phyloP scores from a whole-genome alignment of 2,888 invertebrate genomes.

The Drosophila gaucha region DNA sequence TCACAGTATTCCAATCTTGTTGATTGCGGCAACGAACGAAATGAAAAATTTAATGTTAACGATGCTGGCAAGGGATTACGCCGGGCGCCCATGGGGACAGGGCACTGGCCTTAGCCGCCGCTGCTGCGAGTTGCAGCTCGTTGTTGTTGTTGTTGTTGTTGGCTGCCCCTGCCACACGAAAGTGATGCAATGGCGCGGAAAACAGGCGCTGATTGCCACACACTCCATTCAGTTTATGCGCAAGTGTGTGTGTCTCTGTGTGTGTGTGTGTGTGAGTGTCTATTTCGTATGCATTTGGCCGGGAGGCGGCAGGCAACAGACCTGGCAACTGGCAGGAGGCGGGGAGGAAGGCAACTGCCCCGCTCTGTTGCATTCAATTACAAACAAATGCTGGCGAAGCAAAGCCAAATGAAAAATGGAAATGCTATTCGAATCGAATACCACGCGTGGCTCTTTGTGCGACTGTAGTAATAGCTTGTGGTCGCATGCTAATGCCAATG shows the following conservation, averaged over 20 bases:
- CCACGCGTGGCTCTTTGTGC: not conserved
- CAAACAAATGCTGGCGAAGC: constrained; percentile 24
- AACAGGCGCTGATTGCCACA: constrained; percentile 59
- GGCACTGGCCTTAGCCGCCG: constrained; percentile 44
- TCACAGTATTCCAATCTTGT: constrained; percentile 9
- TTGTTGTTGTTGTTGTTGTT: constrained; percentile 4
- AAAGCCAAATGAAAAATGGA: constrained; percentile 17
- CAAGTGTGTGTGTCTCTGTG: not conserved
- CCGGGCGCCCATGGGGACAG: constrained; percentile 40
- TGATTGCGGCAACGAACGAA: constrained; percentile 8
- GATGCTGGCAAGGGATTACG: constrained; percentile 29
- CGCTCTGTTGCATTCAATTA: constrained; percentile 50
- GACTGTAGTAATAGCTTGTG: constrained; percentile 22
- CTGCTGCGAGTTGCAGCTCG: not conserved
- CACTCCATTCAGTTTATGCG: constrained; percentile 28
- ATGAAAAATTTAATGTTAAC: constrained; percentile 1
- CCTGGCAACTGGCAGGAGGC: not conserved
- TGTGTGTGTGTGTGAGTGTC: constrained; percentile 12
- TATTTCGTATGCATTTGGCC: constrained; percentile 48
- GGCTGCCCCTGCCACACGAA: constrained; percentile 37
- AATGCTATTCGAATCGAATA: constrained; percentile 11
- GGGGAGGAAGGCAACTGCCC: constrained; percentile 3
- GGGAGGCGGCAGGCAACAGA: constrained; percentile 15
- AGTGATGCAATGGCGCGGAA: constrained; percentile 60
- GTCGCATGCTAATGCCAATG: constrained; percentile 28